Base-by-base conservation (phyloP, 2,888 invertebrate genomes). In the Drosophila neonasuta region DNA sequence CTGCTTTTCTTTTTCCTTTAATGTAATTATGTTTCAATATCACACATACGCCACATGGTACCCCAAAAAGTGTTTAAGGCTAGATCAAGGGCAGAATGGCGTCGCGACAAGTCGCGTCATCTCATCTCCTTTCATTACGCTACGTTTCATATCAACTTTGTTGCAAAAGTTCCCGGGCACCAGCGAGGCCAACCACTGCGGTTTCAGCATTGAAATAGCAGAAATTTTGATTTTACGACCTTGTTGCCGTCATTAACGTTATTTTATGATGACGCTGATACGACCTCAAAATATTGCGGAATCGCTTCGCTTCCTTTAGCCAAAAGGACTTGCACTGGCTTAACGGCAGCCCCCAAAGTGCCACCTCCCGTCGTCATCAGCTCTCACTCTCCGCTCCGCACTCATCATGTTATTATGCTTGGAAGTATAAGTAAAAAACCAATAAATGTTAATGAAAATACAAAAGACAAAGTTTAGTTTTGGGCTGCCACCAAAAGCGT, bases 371-470 rank as follows among this genome's bases (percentile, higher is more conserved):
- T n/a, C n/a, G 2, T 34, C 34, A 34, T 11, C 34, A 11, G 5
- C 2, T 11, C 36, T 2, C 36, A 11, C 24, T 24, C n/a, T 11
- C 36, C 36, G 5, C n/a, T 11, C n/a, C 36, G n/a, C 36, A 5
- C 36, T 60, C 30, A 24, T 9, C 60, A 73, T 68, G 68, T 80
- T 86, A 83, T 80, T 80, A 80, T 77, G 65, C 66, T 70, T 78
- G 66, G 71, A 63, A 62, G 71, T 79, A 75, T 82, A 79, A 85
- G 87, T 83, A 80, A 77, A 87, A 82, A 81, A 76, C 79, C 88
- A 84, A 88, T 88, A 88, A 88, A 88, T 87, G 84, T 84, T 88
- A 88, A 88, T 86, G 87, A 88, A 88, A 87, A 87, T 86, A 77
- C 78, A 87, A 85, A 64, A 85, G 83, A 87, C 86, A 85, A 83